A percentile compares a stretch with the other conserved stretches of the same genome.
Evolutionary conservation across 2,113 vertebrate genomes (phyloP).

Genomic region (Progne subis): DNA sequence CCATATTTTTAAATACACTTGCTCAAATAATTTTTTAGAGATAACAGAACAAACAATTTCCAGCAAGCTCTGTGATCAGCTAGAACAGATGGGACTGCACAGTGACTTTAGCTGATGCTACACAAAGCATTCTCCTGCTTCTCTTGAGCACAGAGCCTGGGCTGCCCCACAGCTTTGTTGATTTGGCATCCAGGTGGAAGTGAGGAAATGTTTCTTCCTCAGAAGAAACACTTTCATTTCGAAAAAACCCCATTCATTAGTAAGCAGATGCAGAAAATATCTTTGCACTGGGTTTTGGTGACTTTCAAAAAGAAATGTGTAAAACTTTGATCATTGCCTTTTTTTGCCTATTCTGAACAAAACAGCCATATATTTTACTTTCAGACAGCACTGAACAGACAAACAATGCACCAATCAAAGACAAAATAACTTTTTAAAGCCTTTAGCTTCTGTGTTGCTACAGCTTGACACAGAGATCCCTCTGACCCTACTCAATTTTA

Average conservation of each 20-base stretch:
- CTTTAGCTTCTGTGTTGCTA: background rate
- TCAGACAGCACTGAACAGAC: background rate
- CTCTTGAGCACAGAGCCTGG: background rate
- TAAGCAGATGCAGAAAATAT: background rate
- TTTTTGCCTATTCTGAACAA: background rate
- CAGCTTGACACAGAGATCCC: background rate
- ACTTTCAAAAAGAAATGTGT: background rate
- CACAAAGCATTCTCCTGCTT: background rate
- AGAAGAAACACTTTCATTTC: background rate
- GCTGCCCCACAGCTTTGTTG: background rate
- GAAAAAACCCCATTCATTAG: background rate
- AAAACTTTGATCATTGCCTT: background rate
- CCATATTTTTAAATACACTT: background rate
- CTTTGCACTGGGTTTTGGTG: background rate
- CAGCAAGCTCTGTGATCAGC: background rate
- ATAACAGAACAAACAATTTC: background rate
- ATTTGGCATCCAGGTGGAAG: constrained; percentile 11
- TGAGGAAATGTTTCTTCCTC: background rate
- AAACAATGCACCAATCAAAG: background rate
- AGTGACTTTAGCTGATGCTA: background rate
- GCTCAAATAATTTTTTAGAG: background rate
- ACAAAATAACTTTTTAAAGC: background rate
- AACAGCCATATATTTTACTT: background rate
- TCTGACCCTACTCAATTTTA: background rate
- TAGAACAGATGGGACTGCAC: constrained; percentile 21